These are phyloP conservation scores for Labia minor DNA, from an alignment of 2,888 invertebrate species.

Conservation along the genomic window DNA sequence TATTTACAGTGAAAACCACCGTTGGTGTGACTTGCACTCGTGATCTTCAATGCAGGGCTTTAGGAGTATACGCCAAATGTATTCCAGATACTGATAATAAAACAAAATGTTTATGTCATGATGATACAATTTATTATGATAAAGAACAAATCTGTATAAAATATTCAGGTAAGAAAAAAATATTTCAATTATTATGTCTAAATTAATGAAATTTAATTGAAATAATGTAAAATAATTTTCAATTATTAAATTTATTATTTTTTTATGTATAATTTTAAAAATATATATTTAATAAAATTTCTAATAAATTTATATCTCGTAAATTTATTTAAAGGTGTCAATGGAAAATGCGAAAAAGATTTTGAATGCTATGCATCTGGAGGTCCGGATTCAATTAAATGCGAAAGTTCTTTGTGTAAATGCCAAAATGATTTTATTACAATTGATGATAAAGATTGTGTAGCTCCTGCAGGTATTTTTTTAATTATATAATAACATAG, in stretches of 20 bases:
- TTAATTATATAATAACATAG: too few relatives aligned
- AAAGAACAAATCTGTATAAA: neutral
- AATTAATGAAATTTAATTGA: too few relatives aligned
- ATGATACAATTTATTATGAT: neutral
- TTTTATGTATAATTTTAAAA: too few relatives aligned
- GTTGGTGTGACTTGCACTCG: neutral
- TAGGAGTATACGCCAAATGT: conserved; percentile 4
- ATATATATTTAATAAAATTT: too few relatives aligned
- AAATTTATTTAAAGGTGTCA: too few relatives aligned
- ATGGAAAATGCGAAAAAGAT: neutral
- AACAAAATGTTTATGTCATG: neutral
- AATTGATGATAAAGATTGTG: too few relatives aligned
- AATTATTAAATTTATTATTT: too few relatives aligned
- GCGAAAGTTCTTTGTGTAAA: neutral
- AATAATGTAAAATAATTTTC: too few relatives aligned
- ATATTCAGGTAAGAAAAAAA: neutral
- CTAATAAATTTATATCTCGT: too few relatives aligned
- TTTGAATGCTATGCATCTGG: neutral
- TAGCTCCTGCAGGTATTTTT: too few relatives aligned
- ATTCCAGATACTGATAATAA: neutral
- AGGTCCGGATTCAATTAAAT: neutral
- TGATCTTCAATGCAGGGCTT: neutral
- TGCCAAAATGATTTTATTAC: neutral
- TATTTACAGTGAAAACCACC: neutral
- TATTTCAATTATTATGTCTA: too few relatives aligned